Percentiles rank a stretch among this genome's conserved stretches.
Conservation (phyloP, 2,888 invertebrate species). For the Caenorhabditis sp. region DNA sequence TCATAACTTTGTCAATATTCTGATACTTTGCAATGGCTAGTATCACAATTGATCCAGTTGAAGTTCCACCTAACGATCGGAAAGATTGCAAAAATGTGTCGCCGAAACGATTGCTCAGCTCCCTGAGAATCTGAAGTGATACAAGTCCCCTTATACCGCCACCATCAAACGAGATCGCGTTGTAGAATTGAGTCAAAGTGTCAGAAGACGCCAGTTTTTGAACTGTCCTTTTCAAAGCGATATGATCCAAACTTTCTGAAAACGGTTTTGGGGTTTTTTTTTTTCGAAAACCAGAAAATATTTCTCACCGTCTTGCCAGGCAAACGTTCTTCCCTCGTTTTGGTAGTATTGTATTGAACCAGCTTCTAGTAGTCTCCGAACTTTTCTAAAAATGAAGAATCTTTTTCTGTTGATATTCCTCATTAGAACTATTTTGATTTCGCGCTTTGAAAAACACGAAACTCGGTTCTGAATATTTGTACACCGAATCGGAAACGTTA, state of each 20-base stretch:
- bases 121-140: slow-evolving; percentile 59
- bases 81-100: slow-evolving; percentile 82
- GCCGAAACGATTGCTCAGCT: slow-evolving; percentile 42
- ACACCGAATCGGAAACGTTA: too few relatives aligned
- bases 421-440: too few relatives aligned
- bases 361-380: background rate
- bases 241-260: slow-evolving; percentile 3
- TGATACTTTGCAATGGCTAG: slow-evolving; percentile 80
- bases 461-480: too few relatives aligned
- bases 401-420: too few relatives aligned
- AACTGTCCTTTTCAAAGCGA: background rate
- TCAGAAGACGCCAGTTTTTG: background rate
- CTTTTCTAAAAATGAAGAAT: background rate
- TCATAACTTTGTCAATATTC: slow-evolving; percentile 80
- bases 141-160: slow-evolving; percentile 65
- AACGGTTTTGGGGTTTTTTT: background rate
- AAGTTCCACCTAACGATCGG: slow-evolving; percentile 91
- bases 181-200: background rate
- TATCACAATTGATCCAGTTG: slow-evolving; percentile 89
- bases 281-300: too few relatives aligned
- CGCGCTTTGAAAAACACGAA: too few relatives aligned
- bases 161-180: slow-evolving; percentile 51
- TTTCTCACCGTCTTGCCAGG: background rate
- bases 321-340: background rate
- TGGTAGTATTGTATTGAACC: background rate